A percentile compares a stretch with the other conserved stretches of the same genome.
These are phyloP conservation scores for Lophura nycthemera DNA, from an alignment of 2,113 vertebrate species.

Conservation along the genomic window DNA sequence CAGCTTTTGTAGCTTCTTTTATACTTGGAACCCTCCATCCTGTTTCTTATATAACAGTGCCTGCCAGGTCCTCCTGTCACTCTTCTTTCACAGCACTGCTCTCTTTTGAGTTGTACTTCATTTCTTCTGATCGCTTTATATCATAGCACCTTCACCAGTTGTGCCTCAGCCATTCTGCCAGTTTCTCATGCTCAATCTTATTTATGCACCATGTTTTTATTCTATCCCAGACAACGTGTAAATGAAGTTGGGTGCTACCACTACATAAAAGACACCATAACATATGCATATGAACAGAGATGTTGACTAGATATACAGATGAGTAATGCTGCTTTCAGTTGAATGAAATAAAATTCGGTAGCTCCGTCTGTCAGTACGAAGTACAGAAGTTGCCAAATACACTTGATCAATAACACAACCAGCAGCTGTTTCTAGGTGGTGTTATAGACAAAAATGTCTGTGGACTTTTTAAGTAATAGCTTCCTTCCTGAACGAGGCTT, in stretches of 20 bases:
- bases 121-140: not conserved
- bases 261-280: not conserved
- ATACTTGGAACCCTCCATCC: not conserved
- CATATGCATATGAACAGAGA: not conserved
- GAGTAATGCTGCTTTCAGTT: not conserved
- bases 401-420: not conserved
- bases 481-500: not conserved
- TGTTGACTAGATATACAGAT: not conserved
- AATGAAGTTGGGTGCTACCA: conserved; percentile 14
- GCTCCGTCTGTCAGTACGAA: rapidly evolving
- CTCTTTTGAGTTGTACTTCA: not conserved
- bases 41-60: not conserved
- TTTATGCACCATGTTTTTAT: not conserved
- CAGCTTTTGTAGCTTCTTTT: not conserved
- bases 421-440: not conserved
- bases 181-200: not conserved
- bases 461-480: not conserved
- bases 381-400: not conserved
- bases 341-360: not conserved
- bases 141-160: not conserved
- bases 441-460: not conserved
- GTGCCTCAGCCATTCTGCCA: not conserved
- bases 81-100: not conserved
- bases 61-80: not conserved
- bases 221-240: not conserved